These are phyloP conservation scores for Phalacrocorax pelagicus DNA, from an alignment of 2,113 vertebrate species.

Conservation along the genomic window DNA sequence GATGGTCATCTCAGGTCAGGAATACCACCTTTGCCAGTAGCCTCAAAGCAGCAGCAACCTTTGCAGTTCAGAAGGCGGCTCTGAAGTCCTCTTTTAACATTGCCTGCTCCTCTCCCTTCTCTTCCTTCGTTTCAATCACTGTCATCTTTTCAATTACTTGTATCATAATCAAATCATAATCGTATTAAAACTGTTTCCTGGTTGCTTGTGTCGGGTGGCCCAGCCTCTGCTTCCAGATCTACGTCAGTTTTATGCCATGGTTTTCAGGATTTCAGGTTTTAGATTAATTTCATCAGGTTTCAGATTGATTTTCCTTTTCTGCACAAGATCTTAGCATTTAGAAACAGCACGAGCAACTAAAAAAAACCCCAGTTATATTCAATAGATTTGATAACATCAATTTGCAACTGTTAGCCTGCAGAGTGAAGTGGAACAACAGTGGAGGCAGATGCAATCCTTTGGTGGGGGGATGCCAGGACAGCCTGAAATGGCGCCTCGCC, in stretches of 20 bases:
- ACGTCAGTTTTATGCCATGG: neutral
- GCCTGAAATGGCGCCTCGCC: accelerated
- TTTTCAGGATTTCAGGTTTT: neutral
- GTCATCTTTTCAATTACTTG: neutral
- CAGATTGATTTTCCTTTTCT: neutral
- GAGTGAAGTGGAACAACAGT: accelerated
- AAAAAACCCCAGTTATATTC: neutral
- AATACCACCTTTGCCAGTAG: neutral
- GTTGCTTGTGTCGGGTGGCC: neutral
- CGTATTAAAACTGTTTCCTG: neutral
- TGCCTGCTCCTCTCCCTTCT: neutral
- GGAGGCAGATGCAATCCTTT: neutral
- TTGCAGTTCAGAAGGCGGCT: neutral
- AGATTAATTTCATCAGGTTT: neutral
- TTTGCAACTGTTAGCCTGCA: neutral
- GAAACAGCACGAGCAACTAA: neutral
- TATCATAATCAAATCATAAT: neutral
- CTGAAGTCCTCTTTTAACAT: neutral
- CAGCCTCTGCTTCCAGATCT: neutral
- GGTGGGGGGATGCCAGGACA: neutral
- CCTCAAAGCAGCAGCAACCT: neutral
- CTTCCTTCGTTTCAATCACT: neutral
- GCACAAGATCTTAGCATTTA: neutral
- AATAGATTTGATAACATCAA: accelerated
- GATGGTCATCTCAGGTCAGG: accelerated